These are phyloP conservation scores for Gisinianus flammeolus DNA, from an alignment of 2,888 invertebrate species.

Conservation along the genomic window DNA sequence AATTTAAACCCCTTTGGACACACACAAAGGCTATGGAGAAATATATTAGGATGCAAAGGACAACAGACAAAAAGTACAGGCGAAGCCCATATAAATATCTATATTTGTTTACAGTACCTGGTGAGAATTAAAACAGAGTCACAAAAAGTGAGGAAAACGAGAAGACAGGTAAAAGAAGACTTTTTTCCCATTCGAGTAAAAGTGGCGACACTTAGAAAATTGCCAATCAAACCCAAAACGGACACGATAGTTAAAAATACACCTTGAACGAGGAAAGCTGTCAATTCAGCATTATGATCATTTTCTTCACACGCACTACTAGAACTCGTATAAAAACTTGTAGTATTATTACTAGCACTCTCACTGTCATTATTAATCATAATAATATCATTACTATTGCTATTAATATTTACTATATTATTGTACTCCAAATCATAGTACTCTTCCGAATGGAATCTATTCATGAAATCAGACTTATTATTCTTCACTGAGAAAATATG, in stretches of 20 bases:
- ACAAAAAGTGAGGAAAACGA: conserved; percentile 89
- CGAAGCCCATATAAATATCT: too few relatives aligned
- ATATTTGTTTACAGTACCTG: too few relatives aligned
- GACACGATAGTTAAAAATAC: conserved; percentile 26
- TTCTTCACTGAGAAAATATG: too few relatives aligned
- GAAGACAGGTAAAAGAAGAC: conserved; percentile 90
- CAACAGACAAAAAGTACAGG: too few relatives aligned
- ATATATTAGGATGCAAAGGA: too few relatives aligned
- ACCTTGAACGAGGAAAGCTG: conserved; percentile 29
- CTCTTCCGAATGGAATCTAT: background rate
- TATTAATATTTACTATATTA: too few relatives aligned
- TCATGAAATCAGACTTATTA: too few relatives aligned
- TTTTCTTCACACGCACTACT: background rate
- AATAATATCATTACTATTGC: too few relatives aligned
- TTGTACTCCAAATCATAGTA: background rate
- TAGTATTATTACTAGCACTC: background rate
- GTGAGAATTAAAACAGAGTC: conserved; percentile 88
- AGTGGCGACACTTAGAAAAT: conserved; percentile 84
- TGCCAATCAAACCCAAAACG: conserved; percentile 85
- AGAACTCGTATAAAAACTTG: background rate
- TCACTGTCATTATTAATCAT: too few relatives aligned
- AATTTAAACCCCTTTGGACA: too few relatives aligned
- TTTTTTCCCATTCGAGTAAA: conserved; percentile 84
- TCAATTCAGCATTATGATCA: background rate
- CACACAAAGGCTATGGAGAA: too few relatives aligned